phyloP scores from a whole-genome alignment of 2,888 invertebrate genomes.

The Eupithecia dodoneata region DNA sequence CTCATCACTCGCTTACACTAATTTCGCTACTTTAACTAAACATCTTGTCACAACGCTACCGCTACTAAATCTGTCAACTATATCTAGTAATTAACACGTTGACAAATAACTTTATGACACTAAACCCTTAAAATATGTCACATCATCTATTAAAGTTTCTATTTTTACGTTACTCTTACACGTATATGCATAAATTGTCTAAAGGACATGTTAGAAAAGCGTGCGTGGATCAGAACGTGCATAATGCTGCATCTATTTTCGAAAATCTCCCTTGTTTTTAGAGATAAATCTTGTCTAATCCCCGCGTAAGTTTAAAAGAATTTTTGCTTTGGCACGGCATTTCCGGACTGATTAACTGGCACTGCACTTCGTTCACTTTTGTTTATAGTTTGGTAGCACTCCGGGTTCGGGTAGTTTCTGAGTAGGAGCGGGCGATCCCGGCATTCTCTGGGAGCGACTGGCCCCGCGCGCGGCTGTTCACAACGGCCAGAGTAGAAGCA shows the following conservation, averaged over 20 bases:
- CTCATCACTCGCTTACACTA: slow-evolving; percentile 67
- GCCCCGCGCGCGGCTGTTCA: slow-evolving; percentile 59
- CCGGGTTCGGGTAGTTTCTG: slow-evolving; percentile 44
- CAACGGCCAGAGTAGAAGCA: slow-evolving; percentile 59
- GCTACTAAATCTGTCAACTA: slow-evolving; percentile 75
- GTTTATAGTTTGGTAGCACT: slow-evolving; percentile 61
- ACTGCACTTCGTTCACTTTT: slow-evolving; percentile 56
- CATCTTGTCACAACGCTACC: slow-evolving; percentile 65
- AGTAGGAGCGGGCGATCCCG: slow-evolving; percentile 51
- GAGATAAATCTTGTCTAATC: slow-evolving; percentile 68
- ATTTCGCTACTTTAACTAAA: slow-evolving; percentile 49
- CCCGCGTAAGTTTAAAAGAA: slow-evolving; percentile 65
- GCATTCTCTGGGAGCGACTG: slow-evolving; percentile 59
- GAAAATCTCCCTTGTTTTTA: slow-evolving; percentile 62
- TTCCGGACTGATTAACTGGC: slow-evolving; percentile 55
- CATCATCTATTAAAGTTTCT: slow-evolving; percentile 70
- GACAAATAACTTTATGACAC: slow-evolving; percentile 78
- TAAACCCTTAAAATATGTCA: slow-evolving; percentile 67
- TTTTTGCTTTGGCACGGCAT: slow-evolving; percentile 61
- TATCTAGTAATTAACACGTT: slow-evolving; percentile 72
- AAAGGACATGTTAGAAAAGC: slow-evolving; percentile 53
- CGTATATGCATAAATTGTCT: slow-evolving; percentile 65
- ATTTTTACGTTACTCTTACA: slow-evolving; percentile 68
- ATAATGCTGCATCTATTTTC: slow-evolving; percentile 64
- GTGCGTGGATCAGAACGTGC: slow-evolving; percentile 60